Base-by-base conservation (phyloP, 2,113 vertebrate species). In the Hemibagrus wyckioides region DNA sequence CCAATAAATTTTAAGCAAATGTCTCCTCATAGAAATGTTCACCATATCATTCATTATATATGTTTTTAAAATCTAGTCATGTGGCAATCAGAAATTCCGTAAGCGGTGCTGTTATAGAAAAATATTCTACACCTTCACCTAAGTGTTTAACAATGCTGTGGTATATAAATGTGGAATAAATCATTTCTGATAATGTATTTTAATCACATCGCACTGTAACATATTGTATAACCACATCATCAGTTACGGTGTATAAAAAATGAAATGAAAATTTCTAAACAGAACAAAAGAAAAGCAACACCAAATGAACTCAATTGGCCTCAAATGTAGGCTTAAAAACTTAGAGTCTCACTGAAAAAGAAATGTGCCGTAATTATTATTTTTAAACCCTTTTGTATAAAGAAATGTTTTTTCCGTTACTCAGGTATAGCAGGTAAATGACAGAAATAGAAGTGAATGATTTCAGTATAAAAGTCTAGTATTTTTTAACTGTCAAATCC, bases 401-500 rank as follows among this genome's bases (percentile, higher is more conserved):
- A 56, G 9, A 15, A n/a, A 11, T 28, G 14, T 28, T 63, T n/a
- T 63, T 57, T 6, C 23, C 3, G 1, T 36, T 36, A 1, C 30
- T 36, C 19, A 73, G 36, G 17, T 41, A 39, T 44, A 11, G 9
- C 41, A 56, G 25, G 17, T 1, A 41, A 44, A 8, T 4, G 28
- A 83, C 30, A 8, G 2, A 50, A 77, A 50, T 7, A 44, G 21
- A 17, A 77, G 8, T 33, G 54, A 44, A 82, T 82, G 21, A 23
- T 81, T 71, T 44, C 23, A 23, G 17, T 80, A 65, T 54, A 52
- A 65, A 23, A n/a, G 14, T 77, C 0, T 25, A 77, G 23, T 30
- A 83, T 54, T 77, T 41, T 83, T 6, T 87, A 17, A 28, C 25
- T 83, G 56, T 87, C 13, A 41, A 17, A 75, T 56, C 48, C 19